Evolutionary conservation across 2,797 vertebrate species (phyloP).

Genomic region (Gobionotothen gibberifrons): DNA sequence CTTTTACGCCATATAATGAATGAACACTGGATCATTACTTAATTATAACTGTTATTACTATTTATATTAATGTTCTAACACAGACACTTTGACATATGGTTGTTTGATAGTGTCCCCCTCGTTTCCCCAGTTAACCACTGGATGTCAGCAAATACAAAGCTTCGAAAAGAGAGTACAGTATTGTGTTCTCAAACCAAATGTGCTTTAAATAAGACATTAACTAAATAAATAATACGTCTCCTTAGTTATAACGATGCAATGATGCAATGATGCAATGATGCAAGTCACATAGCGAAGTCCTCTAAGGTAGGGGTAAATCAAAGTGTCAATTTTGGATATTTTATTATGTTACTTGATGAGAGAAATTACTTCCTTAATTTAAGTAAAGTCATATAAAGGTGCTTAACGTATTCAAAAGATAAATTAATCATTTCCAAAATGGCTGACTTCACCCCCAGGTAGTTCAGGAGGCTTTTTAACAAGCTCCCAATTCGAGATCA

Average conservation of each 20-base stretch:
- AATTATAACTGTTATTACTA: too few species aligned
- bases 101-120: accelerated
- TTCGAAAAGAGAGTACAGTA: background rate
- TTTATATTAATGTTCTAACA: too few species aligned
- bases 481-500: slow-evolving; percentile 39
- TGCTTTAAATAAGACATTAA: background rate
- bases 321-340: too few species aligned
- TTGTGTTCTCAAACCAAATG: background rate
- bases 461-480: slow-evolving; percentile 17
- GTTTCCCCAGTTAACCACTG: slow-evolving; percentile 60
- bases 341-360: background rate
- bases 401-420: background rate
- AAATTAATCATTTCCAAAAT: background rate
- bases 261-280: too few species aligned
- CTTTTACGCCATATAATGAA: too few species aligned
- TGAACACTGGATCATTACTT: too few species aligned
- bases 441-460: slow-evolving; percentile 11
- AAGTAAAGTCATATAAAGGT: background rate
- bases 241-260: background rate
- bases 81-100: background rate
- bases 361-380: background rate
- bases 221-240: background rate
- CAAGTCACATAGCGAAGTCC: background rate
- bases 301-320: background rate
- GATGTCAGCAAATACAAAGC: slow-evolving; percentile 78